A percentile compares a stretch with the other conserved stretches of the same genome.
phyloP scores from a whole-genome alignment of 35 echinoderm and acorn worm genomes.

The Apostichopus californicus region DNA sequence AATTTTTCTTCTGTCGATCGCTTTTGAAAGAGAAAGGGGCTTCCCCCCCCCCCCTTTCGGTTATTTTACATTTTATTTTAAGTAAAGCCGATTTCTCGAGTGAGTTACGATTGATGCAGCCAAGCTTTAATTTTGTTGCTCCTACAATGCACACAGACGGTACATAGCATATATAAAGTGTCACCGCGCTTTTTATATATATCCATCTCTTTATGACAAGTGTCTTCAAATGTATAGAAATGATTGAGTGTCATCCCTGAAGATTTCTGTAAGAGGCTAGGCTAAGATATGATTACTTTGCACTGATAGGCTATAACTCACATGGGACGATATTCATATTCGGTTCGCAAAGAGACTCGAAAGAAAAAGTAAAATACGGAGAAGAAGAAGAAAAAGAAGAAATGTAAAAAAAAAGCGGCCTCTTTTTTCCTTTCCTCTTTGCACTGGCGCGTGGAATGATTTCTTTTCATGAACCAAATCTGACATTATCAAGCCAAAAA shows the following conservation, averaged over 20 bases:
- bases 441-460: not conserved
- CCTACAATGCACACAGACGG: not conserved
- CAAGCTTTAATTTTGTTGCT: not conserved
- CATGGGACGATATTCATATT: slow-evolving; percentile 14
- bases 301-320: slow-evolving; percentile 1
- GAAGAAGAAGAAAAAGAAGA: not conserved
- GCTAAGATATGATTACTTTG: slow-evolving; percentile 10
- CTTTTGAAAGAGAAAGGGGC: not conserved
- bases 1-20: not conserved
- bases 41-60: not conserved
- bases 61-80: not conserved
- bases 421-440: not conserved
- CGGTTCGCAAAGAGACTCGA: not conserved
- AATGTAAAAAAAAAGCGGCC: not conserved
- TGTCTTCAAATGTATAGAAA: not conserved
- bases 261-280: not conserved
- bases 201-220: not conserved
- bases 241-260: not conserved
- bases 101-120: not conserved
- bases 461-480: slow-evolving; percentile 33
- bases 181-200: not conserved
- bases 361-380: not conserved
- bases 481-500: not conserved
- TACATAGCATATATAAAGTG: not conserved
- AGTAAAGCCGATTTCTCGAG: not conserved